Evolutionary conservation across 2,888 invertebrate species (phyloP).

Genomic region (Embidobia sp.): DNA sequence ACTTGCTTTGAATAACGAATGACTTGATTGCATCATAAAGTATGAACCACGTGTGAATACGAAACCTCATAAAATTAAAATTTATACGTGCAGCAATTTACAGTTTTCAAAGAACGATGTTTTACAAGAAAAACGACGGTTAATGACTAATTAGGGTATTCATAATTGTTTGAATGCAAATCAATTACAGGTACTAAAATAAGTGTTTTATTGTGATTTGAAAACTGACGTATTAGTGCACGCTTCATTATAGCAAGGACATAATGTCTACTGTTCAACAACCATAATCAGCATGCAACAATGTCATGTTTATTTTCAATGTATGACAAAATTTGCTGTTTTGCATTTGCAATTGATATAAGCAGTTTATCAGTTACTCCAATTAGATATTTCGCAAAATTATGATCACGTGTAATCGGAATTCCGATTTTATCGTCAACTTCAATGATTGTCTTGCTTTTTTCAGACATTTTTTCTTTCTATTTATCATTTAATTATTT

Average conservation of each 20-base stretch:
- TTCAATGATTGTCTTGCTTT: no score
- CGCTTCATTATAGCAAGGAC: constrained; percentile 28
- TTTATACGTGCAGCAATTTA: no score
- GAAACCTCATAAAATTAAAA: constrained; percentile 6
- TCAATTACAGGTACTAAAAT: constrained; percentile 8
- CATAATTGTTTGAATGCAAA: constrained; percentile 17
- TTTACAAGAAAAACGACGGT: no score
- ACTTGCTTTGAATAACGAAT: no score
- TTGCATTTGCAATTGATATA: neutral
- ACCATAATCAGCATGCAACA: constrained; percentile 14
- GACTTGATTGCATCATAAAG: constrained; percentile 16
- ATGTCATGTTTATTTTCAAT: constrained; percentile 33
- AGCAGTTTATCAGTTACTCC: no score
- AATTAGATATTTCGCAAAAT: no score
- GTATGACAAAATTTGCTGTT: constrained; percentile 19
- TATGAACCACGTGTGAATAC: constrained; percentile 6
- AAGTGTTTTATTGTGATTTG: constrained; percentile 18
- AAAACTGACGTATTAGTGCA: constrained; percentile 13
- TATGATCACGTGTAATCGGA: no score
- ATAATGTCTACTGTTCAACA: constrained; percentile 18
- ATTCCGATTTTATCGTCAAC: no score
- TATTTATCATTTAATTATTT: no score
- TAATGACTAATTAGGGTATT: no score
- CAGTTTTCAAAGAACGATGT: no score
- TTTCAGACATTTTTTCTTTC: no score